These are phyloP conservation scores for Tragopan temminckii DNA, from an alignment of 2,797 vertebrate genomes.

Conservation along the genomic window DNA sequence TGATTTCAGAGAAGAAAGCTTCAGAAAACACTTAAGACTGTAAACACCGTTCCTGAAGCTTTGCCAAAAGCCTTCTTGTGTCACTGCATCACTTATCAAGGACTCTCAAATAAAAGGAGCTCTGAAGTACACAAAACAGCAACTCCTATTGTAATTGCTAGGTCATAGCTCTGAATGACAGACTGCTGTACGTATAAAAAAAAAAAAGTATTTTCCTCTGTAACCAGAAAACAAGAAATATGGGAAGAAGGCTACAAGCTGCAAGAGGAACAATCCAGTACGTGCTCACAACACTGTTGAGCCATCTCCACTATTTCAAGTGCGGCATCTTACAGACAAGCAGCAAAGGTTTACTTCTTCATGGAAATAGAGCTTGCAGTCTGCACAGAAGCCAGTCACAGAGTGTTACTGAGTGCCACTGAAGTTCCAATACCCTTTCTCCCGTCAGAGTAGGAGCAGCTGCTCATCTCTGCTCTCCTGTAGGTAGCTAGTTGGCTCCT, in stretches of 20 bases:
- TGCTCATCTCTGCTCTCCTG: background rate
- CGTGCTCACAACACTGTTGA: background rate
- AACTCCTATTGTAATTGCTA: background rate
- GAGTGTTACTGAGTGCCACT: background rate
- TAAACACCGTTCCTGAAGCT: background rate
- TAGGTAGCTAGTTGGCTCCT: background rate
- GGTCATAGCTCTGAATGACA: background rate
- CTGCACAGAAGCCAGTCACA: background rate
- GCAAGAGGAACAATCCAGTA: background rate
- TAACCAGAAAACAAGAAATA: background rate
- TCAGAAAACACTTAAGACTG: slow-evolving; percentile 5
- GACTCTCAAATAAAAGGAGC: slow-evolving; percentile 10
- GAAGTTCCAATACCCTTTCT: background rate
- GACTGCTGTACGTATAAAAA: background rate
- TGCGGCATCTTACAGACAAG: background rate
- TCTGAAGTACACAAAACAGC: background rate
- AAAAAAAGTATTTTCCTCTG: background rate
- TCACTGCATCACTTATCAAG: background rate
- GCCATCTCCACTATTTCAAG: background rate
- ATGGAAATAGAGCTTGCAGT: background rate
- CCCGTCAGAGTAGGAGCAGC: accelerated
- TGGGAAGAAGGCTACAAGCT: background rate
- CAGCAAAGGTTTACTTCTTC: background rate
- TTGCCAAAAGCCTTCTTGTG: slow-evolving; percentile 28
- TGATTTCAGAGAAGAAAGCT: background rate